Percentiles rank a stretch among this genome's conserved stretches.
phyloP scores from a whole-genome alignment of 2,113 vertebrate genomes.

The Corythornis cristatus region DNA sequence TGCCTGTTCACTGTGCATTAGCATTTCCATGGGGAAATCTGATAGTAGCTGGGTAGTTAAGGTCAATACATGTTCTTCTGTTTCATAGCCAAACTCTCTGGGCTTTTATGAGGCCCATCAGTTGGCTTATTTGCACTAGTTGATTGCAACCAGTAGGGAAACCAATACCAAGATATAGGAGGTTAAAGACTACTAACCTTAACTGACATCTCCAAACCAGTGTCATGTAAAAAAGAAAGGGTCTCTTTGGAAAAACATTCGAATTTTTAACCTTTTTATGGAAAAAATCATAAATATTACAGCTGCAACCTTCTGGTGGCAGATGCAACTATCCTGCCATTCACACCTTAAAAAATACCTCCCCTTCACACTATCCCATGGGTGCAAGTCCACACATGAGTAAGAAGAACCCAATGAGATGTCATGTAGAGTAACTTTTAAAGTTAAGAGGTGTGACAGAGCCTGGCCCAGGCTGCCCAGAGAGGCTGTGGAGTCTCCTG shows the following conservation, averaged over 20 bases:
- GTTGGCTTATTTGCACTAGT: not conserved
- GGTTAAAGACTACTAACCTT: not conserved
- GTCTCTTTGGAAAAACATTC: not conserved
- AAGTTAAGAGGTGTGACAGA: not conserved
- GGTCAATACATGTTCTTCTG: not conserved
- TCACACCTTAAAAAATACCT: not conserved
- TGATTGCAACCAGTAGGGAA: not conserved
- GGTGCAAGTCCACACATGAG: not conserved
- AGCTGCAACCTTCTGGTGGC: not conserved
- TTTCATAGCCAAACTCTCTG: not conserved
- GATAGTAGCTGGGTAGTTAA: not conserved
- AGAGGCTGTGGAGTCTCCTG: not conserved
- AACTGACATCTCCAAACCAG: not conserved
- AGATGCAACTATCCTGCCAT: not conserved
- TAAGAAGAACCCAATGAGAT: not conserved
- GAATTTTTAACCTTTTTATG: not conserved
- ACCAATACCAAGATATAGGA: not conserved
- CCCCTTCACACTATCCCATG: not conserved
- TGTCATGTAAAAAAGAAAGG: not conserved
- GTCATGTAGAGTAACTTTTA: not conserved
- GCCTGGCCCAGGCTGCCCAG: not conserved
- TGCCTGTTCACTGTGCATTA: not conserved
- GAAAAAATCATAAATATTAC: fast-evolving
- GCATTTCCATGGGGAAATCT: not conserved
- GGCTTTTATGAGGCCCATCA: not conserved